Evolutionary conservation across 2,113 vertebrate species (phyloP).

Genomic region (Rhea americana): DNA sequence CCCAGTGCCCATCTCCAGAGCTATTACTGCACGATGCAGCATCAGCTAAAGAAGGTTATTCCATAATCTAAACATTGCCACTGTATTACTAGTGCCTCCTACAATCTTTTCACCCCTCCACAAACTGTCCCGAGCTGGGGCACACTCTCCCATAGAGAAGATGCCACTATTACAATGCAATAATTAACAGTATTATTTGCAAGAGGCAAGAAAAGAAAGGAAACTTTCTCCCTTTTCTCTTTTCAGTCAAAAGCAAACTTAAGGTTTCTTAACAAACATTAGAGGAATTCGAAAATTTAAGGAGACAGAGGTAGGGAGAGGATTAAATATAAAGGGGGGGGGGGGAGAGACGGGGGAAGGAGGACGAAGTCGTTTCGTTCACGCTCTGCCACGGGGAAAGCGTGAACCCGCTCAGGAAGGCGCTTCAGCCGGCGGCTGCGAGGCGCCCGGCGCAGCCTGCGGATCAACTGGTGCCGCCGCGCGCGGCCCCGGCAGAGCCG

Average conservation of each 20-base stretch:
- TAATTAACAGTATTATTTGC: background rate
- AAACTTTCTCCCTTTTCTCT: background rate
- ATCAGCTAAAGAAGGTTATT: background rate
- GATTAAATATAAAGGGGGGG: background rate
- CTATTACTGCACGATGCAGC: fast-evolving
- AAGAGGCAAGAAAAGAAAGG: background rate
- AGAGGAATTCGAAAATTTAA: background rate
- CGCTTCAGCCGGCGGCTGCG: background rate
- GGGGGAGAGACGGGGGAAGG: background rate
- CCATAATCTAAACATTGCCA: background rate
- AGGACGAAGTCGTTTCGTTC: background rate
- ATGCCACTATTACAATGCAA: background rate
- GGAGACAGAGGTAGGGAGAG: background rate
- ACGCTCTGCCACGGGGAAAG: background rate
- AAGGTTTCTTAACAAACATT: background rate
- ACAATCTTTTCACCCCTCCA: background rate
- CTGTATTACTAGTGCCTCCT: background rate
- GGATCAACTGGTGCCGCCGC: conserved; percentile 38
- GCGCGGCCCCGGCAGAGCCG: background rate
- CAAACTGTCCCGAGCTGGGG: background rate
- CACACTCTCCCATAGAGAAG: background rate
- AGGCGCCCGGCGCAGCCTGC: background rate
- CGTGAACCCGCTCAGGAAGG: background rate
- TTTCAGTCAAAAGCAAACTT: background rate
- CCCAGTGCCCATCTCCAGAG: background rate